Evolutionary conservation across 1,140 invertebrate species (phyloP), one percentile per base, ranked within the genome.

Genomic region (Hermatobates lingyangjiaoensis): DNA sequence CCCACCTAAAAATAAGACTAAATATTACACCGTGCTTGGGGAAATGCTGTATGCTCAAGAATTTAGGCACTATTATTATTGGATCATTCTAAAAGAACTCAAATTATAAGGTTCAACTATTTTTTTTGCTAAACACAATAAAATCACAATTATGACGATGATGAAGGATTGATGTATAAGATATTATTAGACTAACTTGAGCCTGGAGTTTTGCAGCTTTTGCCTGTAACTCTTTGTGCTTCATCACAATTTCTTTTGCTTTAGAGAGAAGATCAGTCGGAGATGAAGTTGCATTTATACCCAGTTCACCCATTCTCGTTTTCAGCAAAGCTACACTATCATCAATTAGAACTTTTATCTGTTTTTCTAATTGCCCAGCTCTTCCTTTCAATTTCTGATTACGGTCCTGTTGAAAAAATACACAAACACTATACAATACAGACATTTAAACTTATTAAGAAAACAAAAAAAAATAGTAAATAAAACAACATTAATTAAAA

Each of bases 321-420:
- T 91, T 88, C 7, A 96, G 67, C 38, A 93, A 67, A 21, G 78
- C 79, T n/a, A 93, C 86, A 60, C 89, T 91, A 62, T 94, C 88
- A 58, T 87, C 83, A 53, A 91, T 90, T 27, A 95, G 68, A 40
- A 83, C 78, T 61, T 82, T 85, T 53, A 94, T 90, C 68, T 92
- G 87, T 63, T 89, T 89, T 56, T 93, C 87, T 51, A 94, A 70
- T 63, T 90, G 85, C 18, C 80, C 80, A 27, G 81, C 81, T 45
- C 85, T 74, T 26, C 77, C 81, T 60, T 81, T 79, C 42, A 92
- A 62, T 55, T 81, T 80, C 56, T 80, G 75, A 67, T 88, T 87
- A 56, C 80, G 72, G 61, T 90, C 85, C 73, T 82, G 66, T 38
- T 66, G 64, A 20, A 45, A 15, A 24, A 45, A 14, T 14, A 42